These are phyloP conservation scores for Emydura subglobosa DNA, from an alignment of 2,113 vertebrate genomes.

Conservation along the genomic window DNA sequence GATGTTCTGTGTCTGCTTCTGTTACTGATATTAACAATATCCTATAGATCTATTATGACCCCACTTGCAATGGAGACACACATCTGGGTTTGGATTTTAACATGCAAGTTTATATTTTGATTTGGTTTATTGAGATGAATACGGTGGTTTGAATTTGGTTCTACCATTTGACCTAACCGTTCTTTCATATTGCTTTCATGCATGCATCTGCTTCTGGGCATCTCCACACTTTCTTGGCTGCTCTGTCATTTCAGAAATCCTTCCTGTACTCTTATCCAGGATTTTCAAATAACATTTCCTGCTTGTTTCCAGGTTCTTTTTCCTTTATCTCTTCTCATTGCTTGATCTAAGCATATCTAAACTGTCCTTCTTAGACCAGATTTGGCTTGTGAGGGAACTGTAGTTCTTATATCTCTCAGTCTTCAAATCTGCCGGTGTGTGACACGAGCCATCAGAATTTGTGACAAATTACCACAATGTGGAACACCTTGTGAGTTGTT, in stretches of 20 bases:
- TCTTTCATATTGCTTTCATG: background rate
- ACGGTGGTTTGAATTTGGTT: background rate
- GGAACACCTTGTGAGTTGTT: background rate
- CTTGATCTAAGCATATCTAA: background rate
- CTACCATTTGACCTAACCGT: background rate
- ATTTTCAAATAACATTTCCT: background rate
- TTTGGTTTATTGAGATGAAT: background rate
- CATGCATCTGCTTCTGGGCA: background rate
- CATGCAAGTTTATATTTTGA: background rate
- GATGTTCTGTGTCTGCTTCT: background rate
- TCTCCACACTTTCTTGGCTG: background rate
- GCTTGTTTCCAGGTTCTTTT: background rate
- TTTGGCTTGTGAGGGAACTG: background rate
- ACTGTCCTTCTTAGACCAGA: background rate
- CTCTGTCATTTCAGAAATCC: background rate
- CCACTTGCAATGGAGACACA: background rate
- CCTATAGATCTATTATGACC: background rate
- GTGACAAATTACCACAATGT: background rate
- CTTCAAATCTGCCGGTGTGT: background rate
- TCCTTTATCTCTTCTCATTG: background rate
- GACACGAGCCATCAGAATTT: background rate
- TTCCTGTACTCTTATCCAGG: background rate
- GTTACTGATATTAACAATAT: background rate
- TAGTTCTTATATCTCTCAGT: background rate
- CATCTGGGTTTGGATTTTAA: background rate